Conservation (phyloP, 2,113 vertebrate species). For the Oplegnathus fasciatus region DNA sequence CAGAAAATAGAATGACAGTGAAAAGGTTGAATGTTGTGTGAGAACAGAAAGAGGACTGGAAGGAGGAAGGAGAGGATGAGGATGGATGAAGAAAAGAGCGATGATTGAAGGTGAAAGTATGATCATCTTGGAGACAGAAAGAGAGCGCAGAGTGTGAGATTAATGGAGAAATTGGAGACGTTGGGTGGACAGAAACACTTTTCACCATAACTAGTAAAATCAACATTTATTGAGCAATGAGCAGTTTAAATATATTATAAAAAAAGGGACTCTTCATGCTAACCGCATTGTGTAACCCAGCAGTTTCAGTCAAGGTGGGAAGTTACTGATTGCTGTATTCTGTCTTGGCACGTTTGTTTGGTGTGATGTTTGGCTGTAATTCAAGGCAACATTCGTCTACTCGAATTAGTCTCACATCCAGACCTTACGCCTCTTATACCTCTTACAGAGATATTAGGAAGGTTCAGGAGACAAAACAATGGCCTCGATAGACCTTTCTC, state of each 20-base stretch:
- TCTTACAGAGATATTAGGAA: background rate
- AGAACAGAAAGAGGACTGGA: constrained; percentile 13
- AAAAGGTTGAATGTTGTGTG: constrained; percentile 11
- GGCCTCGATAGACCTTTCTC: background rate
- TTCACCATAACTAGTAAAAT: too few relatives aligned
- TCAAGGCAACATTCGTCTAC: background rate
- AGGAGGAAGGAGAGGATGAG: background rate
- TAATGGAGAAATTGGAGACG: background rate
- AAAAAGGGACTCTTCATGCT: background rate
- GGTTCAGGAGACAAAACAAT: background rate
- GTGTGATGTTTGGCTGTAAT: too few relatives aligned
- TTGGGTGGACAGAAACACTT: too few relatives aligned
- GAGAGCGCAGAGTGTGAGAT: too few relatives aligned
- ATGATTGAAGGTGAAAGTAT: background rate
- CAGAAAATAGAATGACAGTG: constrained; percentile 20
- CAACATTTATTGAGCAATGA: background rate
- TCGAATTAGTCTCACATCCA: background rate
- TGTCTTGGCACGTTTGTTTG: too few relatives aligned
- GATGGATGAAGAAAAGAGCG: background rate
- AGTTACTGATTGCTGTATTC: background rate
- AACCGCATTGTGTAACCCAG: background rate
- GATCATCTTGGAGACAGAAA: background rate
- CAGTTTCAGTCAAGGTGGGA: background rate
- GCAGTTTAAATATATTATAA: background rate
- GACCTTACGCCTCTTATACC: background rate